Base-by-base conservation (phyloP, 2,888 invertebrate genomes). In the Ichneumoninae sp. region DNA sequence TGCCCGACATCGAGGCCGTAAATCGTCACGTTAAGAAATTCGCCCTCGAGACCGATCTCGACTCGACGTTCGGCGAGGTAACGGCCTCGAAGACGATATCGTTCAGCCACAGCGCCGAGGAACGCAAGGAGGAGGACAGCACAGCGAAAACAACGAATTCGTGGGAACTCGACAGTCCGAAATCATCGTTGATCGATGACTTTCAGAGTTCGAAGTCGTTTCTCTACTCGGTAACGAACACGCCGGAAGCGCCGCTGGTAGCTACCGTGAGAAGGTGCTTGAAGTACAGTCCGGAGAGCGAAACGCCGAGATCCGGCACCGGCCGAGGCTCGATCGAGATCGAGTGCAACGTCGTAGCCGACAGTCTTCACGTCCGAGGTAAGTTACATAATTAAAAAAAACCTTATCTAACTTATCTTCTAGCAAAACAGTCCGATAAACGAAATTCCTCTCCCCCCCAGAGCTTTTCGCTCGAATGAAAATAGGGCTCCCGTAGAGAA, bases 301-400 rank as follows among this genome's bases (percentile, higher is more conserved):
- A 93, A 40, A 86, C 83, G 3, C 86, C 89, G 57, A 88, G 87
- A 71, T 82, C 88, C 13, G 66, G 79, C 4, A 88, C 87, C 36
- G 86, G 87, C 8, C 87, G 90, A n/a, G 96, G 96, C 33, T 96
- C 95, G 3, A 95, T 96, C 88, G 96, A 96, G 89, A 93, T 96
- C 89, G 95, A 95, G 90, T 95, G 96, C 82, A 94, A 94, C 57
- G 94, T 94, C n/a, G 94, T 94, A 50, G 94, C 95, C 86, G 95
- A 95, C 86, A 94, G 95, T 81, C 95, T 96, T 91, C 95, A 96
- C 94, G 95, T 96, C 90, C 96, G 96, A 94, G 96, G 96, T 96
- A 94, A 96, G 96, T 95, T 93, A 68, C 40, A 52, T 47, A 13
- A 26, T 69, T 33, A 13, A 22, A 16, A 26, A 26, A 52, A 44